These are phyloP conservation scores for Apamea anceps DNA, from an alignment of 2,888 invertebrate species.

Conservation along the genomic window DNA sequence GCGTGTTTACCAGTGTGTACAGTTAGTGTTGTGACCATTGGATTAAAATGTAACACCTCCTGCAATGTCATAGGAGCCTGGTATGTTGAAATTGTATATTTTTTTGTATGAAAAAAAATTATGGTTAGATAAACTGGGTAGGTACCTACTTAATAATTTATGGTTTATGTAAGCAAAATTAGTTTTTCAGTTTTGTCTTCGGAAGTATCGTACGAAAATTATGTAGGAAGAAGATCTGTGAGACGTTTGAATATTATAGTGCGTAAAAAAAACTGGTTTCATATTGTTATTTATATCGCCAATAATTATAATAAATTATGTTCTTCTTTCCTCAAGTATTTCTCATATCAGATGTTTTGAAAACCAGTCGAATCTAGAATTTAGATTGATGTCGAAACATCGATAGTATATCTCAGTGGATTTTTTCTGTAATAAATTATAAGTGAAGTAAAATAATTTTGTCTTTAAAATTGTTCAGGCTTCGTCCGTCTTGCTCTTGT, in stretches of 20 bases:
- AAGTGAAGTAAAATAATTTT: not conserved
- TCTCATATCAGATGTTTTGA: not conserved
- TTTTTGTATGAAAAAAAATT: not conserved
- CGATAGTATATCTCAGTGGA: not conserved
- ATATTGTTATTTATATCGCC: not conserved
- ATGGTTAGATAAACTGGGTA: accelerated
- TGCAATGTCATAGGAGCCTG: slow-evolving; percentile 11
- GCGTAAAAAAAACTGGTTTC: not conserved
- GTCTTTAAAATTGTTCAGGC: not conserved
- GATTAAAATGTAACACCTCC: slow-evolving; percentile 32
- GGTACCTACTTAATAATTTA: not conserved
- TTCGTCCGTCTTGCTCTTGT: not conserved
- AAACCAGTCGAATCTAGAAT: not conserved
- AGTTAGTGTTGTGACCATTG: slow-evolving; percentile 46
- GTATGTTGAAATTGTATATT: slow-evolving; percentile 29
- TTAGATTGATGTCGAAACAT: not conserved
- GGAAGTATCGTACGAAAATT: not conserved
- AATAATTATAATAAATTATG: not conserved
- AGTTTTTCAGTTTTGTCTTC: not conserved
- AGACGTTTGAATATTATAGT: not conserved
- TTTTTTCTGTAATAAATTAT: too few species aligned
- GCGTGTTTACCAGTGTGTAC: slow-evolving; percentile 50
- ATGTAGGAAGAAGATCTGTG: not conserved
- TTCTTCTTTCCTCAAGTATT: not conserved
- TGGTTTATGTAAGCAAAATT: not conserved